phyloP scores from a whole-genome alignment of 2,888 invertebrate genomes.

The Diabrotica balteata region DNA sequence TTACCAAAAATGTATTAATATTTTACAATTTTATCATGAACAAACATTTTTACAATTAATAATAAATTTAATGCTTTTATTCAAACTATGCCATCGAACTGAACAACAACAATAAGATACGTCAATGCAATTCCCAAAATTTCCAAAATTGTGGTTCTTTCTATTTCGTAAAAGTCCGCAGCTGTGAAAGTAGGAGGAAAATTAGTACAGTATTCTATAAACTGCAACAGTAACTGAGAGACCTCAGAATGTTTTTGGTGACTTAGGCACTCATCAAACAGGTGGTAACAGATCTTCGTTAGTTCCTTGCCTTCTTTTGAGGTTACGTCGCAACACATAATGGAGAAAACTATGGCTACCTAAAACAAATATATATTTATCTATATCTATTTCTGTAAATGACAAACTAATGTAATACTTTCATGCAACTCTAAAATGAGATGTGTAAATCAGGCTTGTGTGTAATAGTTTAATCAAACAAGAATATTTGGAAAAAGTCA shows the following conservation, averaged over 20 bases:
- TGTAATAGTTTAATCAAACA: background rate
- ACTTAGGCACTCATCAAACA: conserved; percentile 1
- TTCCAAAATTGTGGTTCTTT: conserved; percentile 17
- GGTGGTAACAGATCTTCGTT: conserved; percentile 11
- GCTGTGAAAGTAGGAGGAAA: conserved; percentile 6
- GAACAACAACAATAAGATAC: conserved; percentile 17
- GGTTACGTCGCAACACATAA: conserved; percentile 17
- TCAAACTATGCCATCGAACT: conserved; percentile 6
- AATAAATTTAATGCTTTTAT: background rate
- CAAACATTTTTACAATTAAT: too few species aligned
- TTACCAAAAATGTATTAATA: too few species aligned
- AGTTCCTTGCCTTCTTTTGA: conserved; percentile 7
- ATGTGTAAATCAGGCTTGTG: background rate
- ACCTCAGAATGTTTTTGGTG: conserved; percentile 1
- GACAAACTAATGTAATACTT: too few species aligned
- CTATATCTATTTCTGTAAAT: background rate
- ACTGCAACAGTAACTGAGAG: conserved; percentile 1
- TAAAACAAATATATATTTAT: background rate
- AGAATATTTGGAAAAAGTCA: too few species aligned
- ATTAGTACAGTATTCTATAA: conserved; percentile 10
- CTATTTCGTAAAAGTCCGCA: conserved; percentile 10
- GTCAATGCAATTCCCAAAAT: conserved; percentile 15
- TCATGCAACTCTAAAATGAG: background rate
- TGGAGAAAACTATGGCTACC: conserved; percentile 11
- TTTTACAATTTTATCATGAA: too few species aligned